A percentile compares a stretch with the other conserved stretches of the same genome.
Conservation (phyloP, 2,888 invertebrate genomes). For the Polyploca ridens region DNA sequence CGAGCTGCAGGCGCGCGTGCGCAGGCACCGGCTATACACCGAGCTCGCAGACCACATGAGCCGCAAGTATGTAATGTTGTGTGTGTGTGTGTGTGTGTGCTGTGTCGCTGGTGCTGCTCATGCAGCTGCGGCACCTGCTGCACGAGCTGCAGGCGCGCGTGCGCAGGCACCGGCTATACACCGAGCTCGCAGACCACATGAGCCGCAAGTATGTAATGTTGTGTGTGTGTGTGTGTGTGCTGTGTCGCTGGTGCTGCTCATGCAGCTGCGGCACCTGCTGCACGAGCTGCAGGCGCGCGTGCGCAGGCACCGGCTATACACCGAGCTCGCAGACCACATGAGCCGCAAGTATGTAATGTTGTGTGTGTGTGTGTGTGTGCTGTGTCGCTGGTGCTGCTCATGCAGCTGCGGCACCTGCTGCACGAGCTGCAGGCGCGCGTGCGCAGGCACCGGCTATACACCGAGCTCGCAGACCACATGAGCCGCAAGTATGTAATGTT, state of each 20-base stretch:
- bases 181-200: conserved; percentile 92
- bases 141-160: conserved; percentile 90
- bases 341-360: too few species aligned
- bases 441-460: conserved; percentile 92
- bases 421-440: conserved; percentile 93
- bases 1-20: conserved; percentile 88
- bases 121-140: conserved; percentile 93
- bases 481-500: conserved; percentile 83
- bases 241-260: conserved; percentile 92
- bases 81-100: too few species aligned
- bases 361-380: too few species aligned
- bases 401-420: conserved; percentile 93
- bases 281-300: conserved; percentile 93
- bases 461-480: conserved; percentile 92
- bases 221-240: too few species aligned
- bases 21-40: conserved; percentile 92
- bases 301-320: conserved; percentile 92
- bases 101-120: too few species aligned
- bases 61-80: conserved; percentile 83
- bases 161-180: conserved; percentile 92
- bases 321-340: conserved; percentile 92
- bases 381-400: conserved; percentile 94
- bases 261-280: conserved; percentile 93
- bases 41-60: conserved; percentile 93
- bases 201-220: conserved; percentile 86